Percentiles rank a stretch among this genome's conserved stretches.
Evolutionary conservation across 2,113 vertebrate genomes (phyloP).

Genomic region (Podarcis cretensis): DNA sequence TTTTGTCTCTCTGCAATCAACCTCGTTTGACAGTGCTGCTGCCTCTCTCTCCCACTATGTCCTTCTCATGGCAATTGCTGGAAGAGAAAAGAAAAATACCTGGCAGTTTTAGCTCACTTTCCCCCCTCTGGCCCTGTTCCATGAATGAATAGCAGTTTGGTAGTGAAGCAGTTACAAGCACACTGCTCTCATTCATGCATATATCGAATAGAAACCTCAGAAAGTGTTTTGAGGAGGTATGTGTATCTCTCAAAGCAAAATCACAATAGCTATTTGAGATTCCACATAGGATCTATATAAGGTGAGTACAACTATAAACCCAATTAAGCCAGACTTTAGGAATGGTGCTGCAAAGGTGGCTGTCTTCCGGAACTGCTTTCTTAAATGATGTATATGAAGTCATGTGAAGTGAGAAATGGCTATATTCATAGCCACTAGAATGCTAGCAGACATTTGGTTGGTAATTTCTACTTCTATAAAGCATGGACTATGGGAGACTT

Average conservation of each 20-base stretch:
- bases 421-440: not conserved
- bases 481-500: not conserved
- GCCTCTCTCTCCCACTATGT: accelerated
- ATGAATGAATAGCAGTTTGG: accelerated
- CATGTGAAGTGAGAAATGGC: too few relatives aligned
- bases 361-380: not conserved
- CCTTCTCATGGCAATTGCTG: slow-evolving; percentile 21
- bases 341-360: not conserved
- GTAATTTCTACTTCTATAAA: too few relatives aligned
- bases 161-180: not conserved
- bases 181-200: not conserved
- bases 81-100: not conserved
- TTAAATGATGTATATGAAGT: not conserved
- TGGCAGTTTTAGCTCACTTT: not conserved
- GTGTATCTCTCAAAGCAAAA: not conserved
- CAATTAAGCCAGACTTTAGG: not conserved
- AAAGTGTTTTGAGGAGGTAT: not conserved
- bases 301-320: too few relatives aligned
- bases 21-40: slow-evolving; percentile 26
- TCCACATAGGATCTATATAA: too few relatives aligned
- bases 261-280: accelerated
- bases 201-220: not conserved
- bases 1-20: slow-evolving; percentile 30
- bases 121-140: not conserved
- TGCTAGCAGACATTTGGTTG: too few relatives aligned